phyloP scores from a whole-genome alignment of 2,888 invertebrate species.

The Perdita meconis region DNA sequence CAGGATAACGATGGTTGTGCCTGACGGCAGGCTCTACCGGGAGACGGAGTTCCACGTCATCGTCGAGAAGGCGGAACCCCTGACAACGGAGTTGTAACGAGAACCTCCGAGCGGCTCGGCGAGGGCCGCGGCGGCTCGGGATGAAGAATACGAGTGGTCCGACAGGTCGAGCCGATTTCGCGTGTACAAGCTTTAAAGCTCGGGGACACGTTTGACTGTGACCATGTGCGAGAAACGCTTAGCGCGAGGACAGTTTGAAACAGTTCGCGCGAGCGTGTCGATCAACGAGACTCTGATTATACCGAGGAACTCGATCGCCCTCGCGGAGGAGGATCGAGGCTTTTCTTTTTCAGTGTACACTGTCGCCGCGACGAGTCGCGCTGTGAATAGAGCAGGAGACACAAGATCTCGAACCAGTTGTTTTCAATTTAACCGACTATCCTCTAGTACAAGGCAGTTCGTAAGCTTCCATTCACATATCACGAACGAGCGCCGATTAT shows the following conservation, averaged over 20 bases:
- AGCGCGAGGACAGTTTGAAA: slow-evolving; percentile 1
- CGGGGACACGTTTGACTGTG: slow-evolving; percentile 16
- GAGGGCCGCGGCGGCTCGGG: slow-evolving; percentile 60
- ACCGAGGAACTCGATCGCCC: slow-evolving; percentile 15
- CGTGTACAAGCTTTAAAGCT: slow-evolving; percentile 72
- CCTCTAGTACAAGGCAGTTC: slow-evolving; percentile 72
- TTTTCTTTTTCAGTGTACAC: too few relatives aligned
- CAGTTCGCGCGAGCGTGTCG: slow-evolving; percentile 21
- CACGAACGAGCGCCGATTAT: slow-evolving; percentile 64
- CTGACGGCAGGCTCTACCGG: slow-evolving; percentile 92
- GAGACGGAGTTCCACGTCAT: slow-evolving; percentile 95
- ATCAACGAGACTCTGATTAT: background rate
- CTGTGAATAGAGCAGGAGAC: slow-evolving; percentile 35
- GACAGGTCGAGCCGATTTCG: slow-evolving; percentile 70
- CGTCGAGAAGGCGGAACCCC: slow-evolving; percentile 92
- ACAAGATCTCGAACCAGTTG: slow-evolving; percentile 30
- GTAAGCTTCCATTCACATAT: slow-evolving; percentile 76
- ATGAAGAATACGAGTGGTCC: slow-evolving; percentile 62
- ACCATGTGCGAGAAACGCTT: slow-evolving; percentile 16
- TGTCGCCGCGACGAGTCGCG: slow-evolving; percentile 29
- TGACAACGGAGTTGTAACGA: slow-evolving; percentile 91
- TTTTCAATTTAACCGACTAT: slow-evolving; percentile 63
- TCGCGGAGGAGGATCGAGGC: background rate
- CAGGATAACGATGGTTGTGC: slow-evolving; percentile 87
- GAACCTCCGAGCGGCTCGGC: slow-evolving; percentile 73